Evolutionary conservation across 2,888 invertebrate genomes (phyloP), one percentile per base, ranked within the genome.

Genomic region (Limnephilus auricula): DNA sequence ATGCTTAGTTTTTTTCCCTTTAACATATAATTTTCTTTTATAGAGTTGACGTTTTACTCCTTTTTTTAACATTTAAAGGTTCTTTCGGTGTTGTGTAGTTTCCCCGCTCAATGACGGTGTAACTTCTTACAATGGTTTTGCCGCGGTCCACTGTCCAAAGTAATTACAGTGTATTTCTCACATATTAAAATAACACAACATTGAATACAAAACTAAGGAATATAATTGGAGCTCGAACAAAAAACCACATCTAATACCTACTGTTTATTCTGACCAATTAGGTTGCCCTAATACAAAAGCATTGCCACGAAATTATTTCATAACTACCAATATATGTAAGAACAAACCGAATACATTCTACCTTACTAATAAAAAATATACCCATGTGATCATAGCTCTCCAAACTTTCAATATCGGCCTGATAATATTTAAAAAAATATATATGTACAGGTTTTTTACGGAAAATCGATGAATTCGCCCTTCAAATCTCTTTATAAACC

Each of bases 231-330:
- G 86, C 82, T 65, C 30, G 37, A 37, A 78, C 40, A 90, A 84
- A 91, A 91, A 83, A 89, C 37, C 87, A 65, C 40, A 80, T 78
- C 37, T 32, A 86, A 87, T 65, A 90, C 40, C 40, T 40, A 40
- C 78, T 90, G 89, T 92, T 92, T 92, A 92, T 91, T 92, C 89
- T 31, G 85, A 92, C 92, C 92, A 92, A 92, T 92, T 92, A 92
- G 92, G 84, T 89, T 45, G 91, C 79, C 86, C 91, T 89, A 45
- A 90, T 89, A 65, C 84, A 90, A 89, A 89, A 80, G 89, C 40
- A 40, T 40, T 79, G 90, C 88, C 79, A 65, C 83, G 30, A 78
- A 84, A 32, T 84, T 90, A 32, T 84, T 90, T 86, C 92, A 86
- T 89, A 92, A 91, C 92, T 87, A 85, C 84, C 90, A 87, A 34